A percentile compares a stretch with the other conserved stretches of the same genome.
These are phyloP conservation scores for Euphonia xanthogaster DNA, from an alignment of 2,797 vertebrate genomes.

Conservation along the genomic window DNA sequence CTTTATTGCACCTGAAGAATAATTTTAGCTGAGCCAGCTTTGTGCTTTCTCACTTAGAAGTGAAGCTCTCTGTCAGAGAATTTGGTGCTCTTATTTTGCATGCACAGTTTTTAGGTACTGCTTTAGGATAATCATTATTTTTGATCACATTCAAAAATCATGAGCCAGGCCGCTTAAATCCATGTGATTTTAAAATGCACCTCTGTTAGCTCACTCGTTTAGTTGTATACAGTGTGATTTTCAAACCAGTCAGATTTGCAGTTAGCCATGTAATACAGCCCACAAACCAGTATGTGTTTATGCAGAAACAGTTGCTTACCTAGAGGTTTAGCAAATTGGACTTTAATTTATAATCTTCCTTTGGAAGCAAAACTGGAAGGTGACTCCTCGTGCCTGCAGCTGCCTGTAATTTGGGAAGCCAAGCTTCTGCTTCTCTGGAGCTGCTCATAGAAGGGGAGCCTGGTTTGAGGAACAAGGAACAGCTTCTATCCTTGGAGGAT, in stretches of 20 bases:
- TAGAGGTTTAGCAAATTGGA: slow-evolving; percentile 36
- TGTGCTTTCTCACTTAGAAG: background rate
- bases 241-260: slow-evolving; percentile 11
- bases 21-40: background rate
- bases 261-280: slow-evolving; percentile 6
- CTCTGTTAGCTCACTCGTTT: background rate
- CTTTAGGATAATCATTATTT: slow-evolving; percentile 24
- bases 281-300: slow-evolving; percentile 45
- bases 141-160: background rate
- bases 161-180: background rate
- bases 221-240: slow-evolving; percentile 13
- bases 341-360: slow-evolving; percentile 23
- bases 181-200: background rate
- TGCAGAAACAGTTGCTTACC: slow-evolving; percentile 46
- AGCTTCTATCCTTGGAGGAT: background rate
- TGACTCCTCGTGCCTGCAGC: slow-evolving; percentile 5
- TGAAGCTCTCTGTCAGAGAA: background rate
- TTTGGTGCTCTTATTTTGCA: background rate
- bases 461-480: background rate
- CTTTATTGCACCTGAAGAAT: slow-evolving; percentile 22
- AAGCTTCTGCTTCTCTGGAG: background rate
- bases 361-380: slow-evolving; percentile 31
- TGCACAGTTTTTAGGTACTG: background rate
- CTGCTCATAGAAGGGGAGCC: background rate
- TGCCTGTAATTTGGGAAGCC: background rate